Evolutionary conservation across 2,888 invertebrate species (phyloP).

Genomic region (Neuroscelio doddi): DNA sequence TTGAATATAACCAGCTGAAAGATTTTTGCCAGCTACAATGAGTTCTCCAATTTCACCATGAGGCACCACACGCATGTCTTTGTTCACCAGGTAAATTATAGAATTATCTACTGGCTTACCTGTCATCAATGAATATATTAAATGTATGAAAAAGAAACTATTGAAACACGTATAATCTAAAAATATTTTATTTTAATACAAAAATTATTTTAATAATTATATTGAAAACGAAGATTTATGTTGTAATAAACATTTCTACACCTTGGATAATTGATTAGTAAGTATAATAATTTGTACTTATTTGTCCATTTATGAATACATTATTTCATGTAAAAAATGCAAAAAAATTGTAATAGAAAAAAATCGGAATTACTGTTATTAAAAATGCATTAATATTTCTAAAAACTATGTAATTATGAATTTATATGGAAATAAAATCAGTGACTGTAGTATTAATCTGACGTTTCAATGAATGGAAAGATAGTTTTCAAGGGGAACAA

Average conservation of each 20-base stretch:
- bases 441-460: constrained; percentile 1
- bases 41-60: constrained; percentile 86
- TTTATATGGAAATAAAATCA: constrained; percentile 29
- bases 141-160: no score
- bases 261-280: no score
- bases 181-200: no score
- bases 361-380: not conserved
- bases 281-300: no score
- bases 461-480: no score
- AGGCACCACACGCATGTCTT: constrained; percentile 81
- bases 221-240: not conserved
- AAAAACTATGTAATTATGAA: constrained; percentile 12
- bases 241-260: no score
- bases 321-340: no score
- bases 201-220: no score
- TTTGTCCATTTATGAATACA: no score
- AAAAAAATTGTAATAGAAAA: no score
- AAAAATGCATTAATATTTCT: constrained; percentile 1
- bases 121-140: no score
- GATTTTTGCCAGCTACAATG: constrained; percentile 85
- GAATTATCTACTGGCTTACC: constrained; percentile 87
- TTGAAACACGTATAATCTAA: no score
- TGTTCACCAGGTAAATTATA: constrained; percentile 84
- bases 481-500: constrained; percentile 28
- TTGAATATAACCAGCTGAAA: constrained; percentile 87